Percentiles rank a stretch among this genome's conserved stretches.
Conservation (phyloP, 2,797 vertebrate species). For the Cephalopachus bancanus region DNA sequence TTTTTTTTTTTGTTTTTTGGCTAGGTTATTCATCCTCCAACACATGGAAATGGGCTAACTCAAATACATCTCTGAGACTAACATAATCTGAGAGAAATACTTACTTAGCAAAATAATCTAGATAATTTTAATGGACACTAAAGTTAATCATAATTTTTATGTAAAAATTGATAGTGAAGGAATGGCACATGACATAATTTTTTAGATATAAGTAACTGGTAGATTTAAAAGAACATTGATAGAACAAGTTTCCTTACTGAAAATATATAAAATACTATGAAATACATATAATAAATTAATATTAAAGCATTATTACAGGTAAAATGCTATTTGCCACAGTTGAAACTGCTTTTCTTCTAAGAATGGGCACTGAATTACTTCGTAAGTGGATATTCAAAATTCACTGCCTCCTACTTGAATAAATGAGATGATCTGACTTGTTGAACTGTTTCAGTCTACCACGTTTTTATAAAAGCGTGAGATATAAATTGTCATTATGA, state of each 20-base stretch:
- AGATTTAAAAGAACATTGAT: constrained; percentile 17
- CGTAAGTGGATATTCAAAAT: constrained; percentile 76
- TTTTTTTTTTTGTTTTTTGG: not conserved
- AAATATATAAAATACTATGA: not conserved
- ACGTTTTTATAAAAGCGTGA: constrained; percentile 81
- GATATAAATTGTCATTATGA: constrained; percentile 85
- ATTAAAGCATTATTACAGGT: constrained; percentile 71
- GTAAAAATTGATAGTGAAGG: constrained; percentile 47
- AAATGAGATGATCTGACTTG: constrained; percentile 84
- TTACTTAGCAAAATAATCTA: constrained; percentile 1
- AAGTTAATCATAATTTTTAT: not conserved
- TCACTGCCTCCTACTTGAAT: constrained; percentile 78
- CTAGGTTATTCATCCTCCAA: not conserved
- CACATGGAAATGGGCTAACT: not conserved
- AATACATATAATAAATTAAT: constrained; percentile 15
- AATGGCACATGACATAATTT: not conserved
- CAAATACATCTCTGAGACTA: not conserved
- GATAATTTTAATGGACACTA: constrained; percentile 19
- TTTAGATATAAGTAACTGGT: constrained; percentile 3
- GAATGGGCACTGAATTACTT: constrained; percentile 41
- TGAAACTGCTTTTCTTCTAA: constrained; percentile 75
- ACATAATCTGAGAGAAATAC: not conserved
- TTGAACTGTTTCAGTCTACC: constrained; percentile 83
- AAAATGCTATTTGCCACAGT: constrained; percentile 73
- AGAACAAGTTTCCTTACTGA: constrained; percentile 10